Base-by-base conservation (phyloP, 1,140 invertebrate species). In the Drosophila pruinosa region DNA sequence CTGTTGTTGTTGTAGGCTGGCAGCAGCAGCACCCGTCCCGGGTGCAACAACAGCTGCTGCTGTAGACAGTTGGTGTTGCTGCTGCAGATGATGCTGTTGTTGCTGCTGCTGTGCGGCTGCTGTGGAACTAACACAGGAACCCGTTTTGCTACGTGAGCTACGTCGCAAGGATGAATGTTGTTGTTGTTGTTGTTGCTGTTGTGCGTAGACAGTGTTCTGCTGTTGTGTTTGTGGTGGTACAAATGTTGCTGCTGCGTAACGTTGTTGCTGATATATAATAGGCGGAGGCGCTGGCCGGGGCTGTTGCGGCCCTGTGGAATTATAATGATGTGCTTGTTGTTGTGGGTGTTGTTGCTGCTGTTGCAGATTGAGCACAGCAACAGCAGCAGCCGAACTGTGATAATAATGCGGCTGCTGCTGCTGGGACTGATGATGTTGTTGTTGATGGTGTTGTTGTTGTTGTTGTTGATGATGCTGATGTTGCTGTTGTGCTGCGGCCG, bases 131-230 rank as follows among this genome's bases (percentile, higher is more conserved):
- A 91, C 90, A 73, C 90, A 91, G 82, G 90, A 91, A 91, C 91
- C 91, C 91, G 91, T 91, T 75, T 91, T 91, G 89, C 91, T 70
- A 75, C 91, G 85, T 82, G 90, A 91, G 63, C 91, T 91, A 70
- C 91, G 83, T 41, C 90, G 80, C 59, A 89, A 72, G 62, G 89
- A 90, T 45, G 89, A 83, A 71, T 86, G 86, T 36, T 89, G 79
- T 26, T 73, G 73, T 12, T 75, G 74, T 21, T 70, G 74, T 28
- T 75, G 80, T 47, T 65, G 80, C 10, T 69, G 75, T 28, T 45
- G 43, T 52, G 56, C 22, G 56, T 68, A 63, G 15, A 21, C 39
- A 19, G 63, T 31, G 8, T 63, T 53, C 26, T 65, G 58, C 31
- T 71, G 71, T 10, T 68, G 71, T 56, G 64, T 59, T 62, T 74